Evolutionary conservation across 1,140 invertebrate species (phyloP), one percentile per base, ranked within the genome.

Genomic region (Drosophila sechellia): DNA sequence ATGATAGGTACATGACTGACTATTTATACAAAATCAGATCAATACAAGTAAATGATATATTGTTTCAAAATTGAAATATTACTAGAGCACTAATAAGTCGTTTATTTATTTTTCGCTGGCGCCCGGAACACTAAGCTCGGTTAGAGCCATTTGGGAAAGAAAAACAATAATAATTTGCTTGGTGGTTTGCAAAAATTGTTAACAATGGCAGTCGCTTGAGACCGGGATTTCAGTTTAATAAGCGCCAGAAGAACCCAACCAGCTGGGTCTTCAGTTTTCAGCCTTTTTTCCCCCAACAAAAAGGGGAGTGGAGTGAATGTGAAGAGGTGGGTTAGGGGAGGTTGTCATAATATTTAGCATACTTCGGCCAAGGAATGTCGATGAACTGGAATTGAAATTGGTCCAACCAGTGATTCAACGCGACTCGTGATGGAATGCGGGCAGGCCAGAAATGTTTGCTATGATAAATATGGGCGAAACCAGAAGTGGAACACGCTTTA

Each of bases 201-300:
- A 80, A 80, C 46, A 74, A 68, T 53, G 77, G 60, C 68, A 79
- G 54, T 46, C 75, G 77, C 52, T 84, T 80, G 79, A 84, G 57
- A 54, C 58, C 57, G 68, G 83, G 83, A 81, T 91, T 91, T 91
- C 60, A 87, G 72, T 91, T 87, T 91, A 91, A 91, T 91, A 91
- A 90, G 83, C 80, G 76, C 56, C 84, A 85, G 76, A 64, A 73
- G 66, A 61, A 64, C 61, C 59, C 61, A 61, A 77, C 56, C 90
- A 91, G 83, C 77, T 87, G 90, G 34, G 81, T 40, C 54, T 40
- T 55, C 40, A 40, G 76, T 40, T 54, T 37, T 50, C 40, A 43
- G 45, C 42, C 37, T 52, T 55, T 64, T 58, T 63, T 25, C 15
- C 11, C 10, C 22, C 11, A 4, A 64, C 10, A 6, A n/a, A n/a